Base-by-base conservation (phyloP, 1,140 invertebrate genomes). In the Tachypleus tridentatus region DNA sequence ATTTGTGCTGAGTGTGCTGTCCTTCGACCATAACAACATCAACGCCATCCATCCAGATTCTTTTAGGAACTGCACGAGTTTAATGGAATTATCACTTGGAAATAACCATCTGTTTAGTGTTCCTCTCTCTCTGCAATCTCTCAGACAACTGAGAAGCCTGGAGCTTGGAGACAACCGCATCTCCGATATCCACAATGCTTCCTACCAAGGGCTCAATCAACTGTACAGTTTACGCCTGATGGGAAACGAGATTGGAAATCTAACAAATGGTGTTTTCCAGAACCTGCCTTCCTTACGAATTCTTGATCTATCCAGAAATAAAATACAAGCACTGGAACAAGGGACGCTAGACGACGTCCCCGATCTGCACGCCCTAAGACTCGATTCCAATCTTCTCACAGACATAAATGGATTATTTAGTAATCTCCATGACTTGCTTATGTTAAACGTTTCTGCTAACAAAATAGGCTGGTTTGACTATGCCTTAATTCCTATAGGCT, bases 381-480 rank as follows among this genome's bases (percentile, higher is more conserved):
- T 96, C 50, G 91, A 95, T 76, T 86, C 86, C 48, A 96, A 96
- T 77, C 81, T 85, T 65, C 77, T 95, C 47, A 85, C 83, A 9
- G 88, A 93, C 72, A 90, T 95, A 60, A 88, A 86, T 73, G 87
- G 87, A 4, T 79, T 92, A 47, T 93, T 95, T 75, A 84, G 84
- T 65, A 86, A 91, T 71, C 85, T 93, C 72, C 83, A 86, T 2
- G 86, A 85, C 70, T 78, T 96, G 58, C 78, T 90, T 69, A 93
- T 89, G 89, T 77, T 96, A 48, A 96, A 95, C 78, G 86, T 94
- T 65, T 93, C 89, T 49, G 89, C 91, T 77, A 96, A 96, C 80
- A 84, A 86, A 72, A 80, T 96, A 69, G 83, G 89, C 71, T 87
- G 87, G 84, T 95, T 96, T 78, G 91, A 95, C 77, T 95, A 93